Evolutionary conservation across 2,888 invertebrate species (phyloP).

Genomic region (Ormyrus thymus): DNA sequence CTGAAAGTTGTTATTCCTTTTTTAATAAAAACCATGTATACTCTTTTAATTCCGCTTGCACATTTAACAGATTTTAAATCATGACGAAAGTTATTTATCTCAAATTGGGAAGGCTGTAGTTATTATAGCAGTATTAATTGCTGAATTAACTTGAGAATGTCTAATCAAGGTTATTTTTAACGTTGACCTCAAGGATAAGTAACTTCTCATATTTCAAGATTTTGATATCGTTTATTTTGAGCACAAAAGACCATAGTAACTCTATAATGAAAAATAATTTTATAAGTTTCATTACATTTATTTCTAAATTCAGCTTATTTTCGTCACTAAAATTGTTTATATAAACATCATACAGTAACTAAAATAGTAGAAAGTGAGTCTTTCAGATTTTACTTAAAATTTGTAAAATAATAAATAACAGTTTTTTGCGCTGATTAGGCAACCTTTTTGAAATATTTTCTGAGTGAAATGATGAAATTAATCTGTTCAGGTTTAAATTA

Average conservation of each 20-base stretch:
- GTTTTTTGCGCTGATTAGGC: too few relatives aligned
- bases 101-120: background rate
- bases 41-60: background rate
- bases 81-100: background rate
- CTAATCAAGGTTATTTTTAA: background rate
- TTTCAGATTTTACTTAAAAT: too few relatives aligned
- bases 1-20: background rate
- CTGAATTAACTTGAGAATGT: slow-evolving; percentile 6
- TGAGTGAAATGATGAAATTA: too few relatives aligned
- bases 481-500: too few relatives aligned
- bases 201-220: background rate
- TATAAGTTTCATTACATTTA: background rate
- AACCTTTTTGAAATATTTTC: too few relatives aligned
- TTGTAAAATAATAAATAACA: too few relatives aligned
- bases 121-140: slow-evolving; percentile 11
- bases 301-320: background rate
- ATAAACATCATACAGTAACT: too few relatives aligned
- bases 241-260: background rate
- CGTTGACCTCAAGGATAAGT: slow-evolving; percentile 2
- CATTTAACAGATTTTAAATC: background rate
- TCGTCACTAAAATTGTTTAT: too few relatives aligned
- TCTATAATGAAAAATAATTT: background rate
- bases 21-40: background rate
- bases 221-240: slow-evolving; percentile 2
- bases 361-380: too few relatives aligned